Percentiles rank a stretch among this genome's conserved stretches.
phyloP scores from a whole-genome alignment of 2,888 invertebrate genomes.

The Amphipyra berbera region DNA sequence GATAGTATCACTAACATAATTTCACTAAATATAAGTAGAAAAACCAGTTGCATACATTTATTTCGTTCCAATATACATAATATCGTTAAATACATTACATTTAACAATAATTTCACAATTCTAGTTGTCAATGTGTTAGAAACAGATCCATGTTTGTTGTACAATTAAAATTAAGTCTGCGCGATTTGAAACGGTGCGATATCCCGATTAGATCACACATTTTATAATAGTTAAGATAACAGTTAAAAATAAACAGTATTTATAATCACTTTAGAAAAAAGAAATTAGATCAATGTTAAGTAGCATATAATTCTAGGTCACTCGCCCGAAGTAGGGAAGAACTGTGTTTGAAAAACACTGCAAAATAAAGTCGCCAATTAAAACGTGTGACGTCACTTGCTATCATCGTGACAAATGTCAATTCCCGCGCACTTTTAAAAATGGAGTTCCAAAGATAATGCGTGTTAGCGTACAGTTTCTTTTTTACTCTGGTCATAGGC shows the following conservation, averaged over 20 bases:
- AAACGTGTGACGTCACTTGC: too few relatives aligned
- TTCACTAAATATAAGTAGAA: constrained; percentile 11
- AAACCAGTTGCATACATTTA: constrained; percentile 8
- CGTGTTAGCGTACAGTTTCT: not conserved
- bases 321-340: constrained; percentile 4
- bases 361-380: not conserved
- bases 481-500: constrained; percentile 6
- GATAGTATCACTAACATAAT: constrained; percentile 15
- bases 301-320: constrained; percentile 23
- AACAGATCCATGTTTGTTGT: constrained; percentile 35
- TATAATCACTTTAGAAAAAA: constrained; percentile 28
- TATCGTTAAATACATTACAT: constrained; percentile 52
- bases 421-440: not conserved
- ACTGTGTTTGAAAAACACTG: not conserved
- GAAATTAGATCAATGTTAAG: constrained; percentile 10
- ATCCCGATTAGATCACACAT: constrained; percentile 33
- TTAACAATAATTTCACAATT: constrained; percentile 17
- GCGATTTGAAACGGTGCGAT: constrained; percentile 48
- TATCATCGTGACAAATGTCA: too few relatives aligned
- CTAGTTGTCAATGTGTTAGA: constrained; percentile 18
- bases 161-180: constrained; percentile 46
- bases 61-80: constrained; percentile 3
- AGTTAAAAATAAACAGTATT: constrained; percentile 5
- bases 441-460: not conserved
- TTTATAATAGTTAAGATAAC: constrained; percentile 29